These are phyloP conservation scores for Teleogryllus oceanicus DNA, from an alignment of 2,888 invertebrate genomes.

Conservation along the genomic window DNA sequence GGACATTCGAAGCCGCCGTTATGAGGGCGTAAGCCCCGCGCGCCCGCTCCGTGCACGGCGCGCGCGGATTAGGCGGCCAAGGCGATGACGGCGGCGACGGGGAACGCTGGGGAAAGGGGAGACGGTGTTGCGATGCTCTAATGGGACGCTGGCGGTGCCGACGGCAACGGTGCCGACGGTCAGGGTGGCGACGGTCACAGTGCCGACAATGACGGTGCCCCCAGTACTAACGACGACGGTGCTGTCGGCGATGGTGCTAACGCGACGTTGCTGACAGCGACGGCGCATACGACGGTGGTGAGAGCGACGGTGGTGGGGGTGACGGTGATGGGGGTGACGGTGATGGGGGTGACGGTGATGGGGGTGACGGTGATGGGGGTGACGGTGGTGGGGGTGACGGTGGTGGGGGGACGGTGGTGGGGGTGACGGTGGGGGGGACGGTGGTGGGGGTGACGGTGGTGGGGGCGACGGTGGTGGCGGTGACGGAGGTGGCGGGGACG, in stretches of 20 bases:
- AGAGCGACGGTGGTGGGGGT: not conserved
- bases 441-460: not conserved
- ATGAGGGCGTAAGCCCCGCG: not conserved
- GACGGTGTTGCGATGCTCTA: not conserved
- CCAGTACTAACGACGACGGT: not conserved
- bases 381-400: too few relatives aligned
- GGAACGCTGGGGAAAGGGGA: too few relatives aligned
- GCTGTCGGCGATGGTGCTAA: not conserved
- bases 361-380: too few relatives aligned
- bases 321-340: not conserved
- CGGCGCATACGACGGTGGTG: too few relatives aligned
- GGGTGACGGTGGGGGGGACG: too few relatives aligned
- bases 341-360: too few relatives aligned
- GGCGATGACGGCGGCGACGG: too few relatives aligned
- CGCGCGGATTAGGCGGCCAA: not conserved
- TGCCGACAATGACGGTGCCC: too few relatives aligned
- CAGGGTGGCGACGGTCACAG: too few relatives aligned
- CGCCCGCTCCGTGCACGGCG: not conserved
- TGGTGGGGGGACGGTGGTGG: too few relatives aligned
- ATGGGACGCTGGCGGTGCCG: not conserved
- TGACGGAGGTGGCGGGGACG: not conserved
- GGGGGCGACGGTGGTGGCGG: not conserved
- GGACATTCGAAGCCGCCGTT: slow-evolving; percentile 18
- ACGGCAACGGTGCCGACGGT: not conserved
- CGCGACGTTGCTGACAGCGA: not conserved